Conservation (phyloP, 2,113 vertebrate genomes). For the Dinomys branickii region DNA sequence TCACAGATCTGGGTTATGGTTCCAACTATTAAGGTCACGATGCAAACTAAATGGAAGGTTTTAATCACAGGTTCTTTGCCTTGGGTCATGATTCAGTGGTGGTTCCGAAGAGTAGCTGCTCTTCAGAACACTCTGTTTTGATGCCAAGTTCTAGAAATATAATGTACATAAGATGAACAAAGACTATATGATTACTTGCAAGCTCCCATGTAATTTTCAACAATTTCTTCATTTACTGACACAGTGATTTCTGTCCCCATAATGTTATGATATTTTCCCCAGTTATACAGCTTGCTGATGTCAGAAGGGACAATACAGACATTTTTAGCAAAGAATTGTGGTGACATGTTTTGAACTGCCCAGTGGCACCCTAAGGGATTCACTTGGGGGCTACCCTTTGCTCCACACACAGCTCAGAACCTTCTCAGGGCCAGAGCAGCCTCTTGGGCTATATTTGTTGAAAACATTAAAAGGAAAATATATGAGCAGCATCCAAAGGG, state of each 20-base stretch:
- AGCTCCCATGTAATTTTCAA: background rate
- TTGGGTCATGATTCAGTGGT: conserved; percentile 47
- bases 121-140: conserved; percentile 52
- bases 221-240: background rate
- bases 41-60: background rate
- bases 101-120: background rate
- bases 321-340: background rate
- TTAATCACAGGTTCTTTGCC: background rate
- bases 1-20: conserved; percentile 53
- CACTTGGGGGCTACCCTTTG: background rate
- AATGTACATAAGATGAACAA: background rate
- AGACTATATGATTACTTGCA: background rate
- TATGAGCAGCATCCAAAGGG: background rate
- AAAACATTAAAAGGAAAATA: background rate
- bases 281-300: background rate
- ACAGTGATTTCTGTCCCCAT: background rate
- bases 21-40: conserved; percentile 50
- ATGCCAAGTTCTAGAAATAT: conserved; percentile 61
- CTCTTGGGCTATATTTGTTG: background rate
- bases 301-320: background rate
- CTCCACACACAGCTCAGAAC: background rate
- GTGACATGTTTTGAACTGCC: background rate
- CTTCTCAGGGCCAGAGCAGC: background rate
- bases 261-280: background rate
- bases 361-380: background rate